These are phyloP conservation scores for Macquaria australasica DNA, from an alignment of 2,113 vertebrate genomes.

Conservation along the genomic window DNA sequence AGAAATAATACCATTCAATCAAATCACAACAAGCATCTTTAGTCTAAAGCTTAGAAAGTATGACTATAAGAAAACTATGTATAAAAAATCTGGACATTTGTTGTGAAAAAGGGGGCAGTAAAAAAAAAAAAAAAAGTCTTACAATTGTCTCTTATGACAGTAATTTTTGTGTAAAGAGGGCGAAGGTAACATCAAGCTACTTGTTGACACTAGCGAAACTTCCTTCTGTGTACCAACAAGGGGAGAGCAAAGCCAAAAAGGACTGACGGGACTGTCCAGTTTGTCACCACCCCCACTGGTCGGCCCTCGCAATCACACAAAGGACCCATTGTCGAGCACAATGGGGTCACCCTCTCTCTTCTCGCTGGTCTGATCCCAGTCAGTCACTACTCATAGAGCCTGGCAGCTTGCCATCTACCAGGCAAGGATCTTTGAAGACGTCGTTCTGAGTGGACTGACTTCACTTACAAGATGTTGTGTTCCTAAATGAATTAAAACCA, in stretches of 20 bases:
- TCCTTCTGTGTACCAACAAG: constrained; percentile 54
- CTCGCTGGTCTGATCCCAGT: constrained; percentile 72
- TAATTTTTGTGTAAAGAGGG: not conserved
- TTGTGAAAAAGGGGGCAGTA: not conserved
- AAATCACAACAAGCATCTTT: not conserved
- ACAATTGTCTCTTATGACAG: not conserved
- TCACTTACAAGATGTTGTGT: constrained; percentile 1
- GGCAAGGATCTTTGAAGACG: constrained; percentile 63
- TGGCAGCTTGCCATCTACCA: constrained; percentile 46
- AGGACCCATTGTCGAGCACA: constrained; percentile 80
- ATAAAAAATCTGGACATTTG: not conserved
- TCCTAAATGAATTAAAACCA: not conserved
- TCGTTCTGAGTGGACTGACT: constrained; percentile 3
- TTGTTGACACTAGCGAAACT: constrained; percentile 12
- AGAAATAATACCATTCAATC: not conserved
- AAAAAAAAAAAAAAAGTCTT: not conserved
- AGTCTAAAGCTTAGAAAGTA: not conserved
- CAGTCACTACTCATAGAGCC: constrained; percentile 65
- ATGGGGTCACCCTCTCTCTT: constrained; percentile 82
- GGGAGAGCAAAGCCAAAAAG: constrained; percentile 57
- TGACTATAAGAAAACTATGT: not conserved
- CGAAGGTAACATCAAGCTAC: not conserved
- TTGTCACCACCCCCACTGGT: constrained; percentile 72
- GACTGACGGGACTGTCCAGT: constrained; percentile 69
- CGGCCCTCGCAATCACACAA: constrained; percentile 72